Percentiles rank a stretch among this genome's conserved stretches.
Conservation (phyloP, 2,113 vertebrate genomes). For the Oncorhynchus clarkii region DNA sequence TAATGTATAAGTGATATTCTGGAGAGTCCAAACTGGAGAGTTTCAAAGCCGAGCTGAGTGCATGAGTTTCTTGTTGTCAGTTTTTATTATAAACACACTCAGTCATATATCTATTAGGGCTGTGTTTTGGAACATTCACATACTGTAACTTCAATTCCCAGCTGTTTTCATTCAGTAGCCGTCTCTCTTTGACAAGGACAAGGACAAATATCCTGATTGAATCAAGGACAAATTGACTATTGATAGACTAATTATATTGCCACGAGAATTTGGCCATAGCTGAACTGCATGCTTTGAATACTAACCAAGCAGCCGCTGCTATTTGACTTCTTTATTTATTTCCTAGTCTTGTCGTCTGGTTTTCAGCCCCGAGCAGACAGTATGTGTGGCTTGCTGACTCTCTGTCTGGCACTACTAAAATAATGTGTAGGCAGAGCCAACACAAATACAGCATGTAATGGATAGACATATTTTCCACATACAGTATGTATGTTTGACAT, state of each 20-base stretch:
- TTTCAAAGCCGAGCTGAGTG: background rate
- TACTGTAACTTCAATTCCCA: background rate
- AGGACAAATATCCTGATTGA: slow-evolving; percentile 27
- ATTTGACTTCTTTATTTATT: slow-evolving; percentile 13
- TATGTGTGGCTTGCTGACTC: too few relatives aligned
- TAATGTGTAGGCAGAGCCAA: too few relatives aligned
- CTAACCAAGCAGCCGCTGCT: slow-evolving; percentile 13
- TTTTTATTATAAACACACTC: background rate
- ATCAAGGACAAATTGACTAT: slow-evolving; percentile 27
- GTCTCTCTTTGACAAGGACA: background rate
- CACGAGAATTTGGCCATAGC: slow-evolving; percentile 7
- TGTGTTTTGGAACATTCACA: background rate
- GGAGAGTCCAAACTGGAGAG: background rate
- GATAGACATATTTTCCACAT: too few relatives aligned
- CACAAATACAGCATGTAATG: too few relatives aligned
- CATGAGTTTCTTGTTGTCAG: background rate
- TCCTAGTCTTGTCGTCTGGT: background rate
- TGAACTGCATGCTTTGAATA: slow-evolving; percentile 20
- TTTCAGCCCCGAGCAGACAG: background rate
- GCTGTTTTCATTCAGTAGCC: background rate
- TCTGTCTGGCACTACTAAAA: too few relatives aligned
- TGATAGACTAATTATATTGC: slow-evolving; percentile 31
- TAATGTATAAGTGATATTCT: background rate
- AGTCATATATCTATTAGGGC: background rate
- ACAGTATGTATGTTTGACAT: background rate